phyloP scores from a whole-genome alignment of 2,113 vertebrate species.

The Lucifuga dentata region DNA sequence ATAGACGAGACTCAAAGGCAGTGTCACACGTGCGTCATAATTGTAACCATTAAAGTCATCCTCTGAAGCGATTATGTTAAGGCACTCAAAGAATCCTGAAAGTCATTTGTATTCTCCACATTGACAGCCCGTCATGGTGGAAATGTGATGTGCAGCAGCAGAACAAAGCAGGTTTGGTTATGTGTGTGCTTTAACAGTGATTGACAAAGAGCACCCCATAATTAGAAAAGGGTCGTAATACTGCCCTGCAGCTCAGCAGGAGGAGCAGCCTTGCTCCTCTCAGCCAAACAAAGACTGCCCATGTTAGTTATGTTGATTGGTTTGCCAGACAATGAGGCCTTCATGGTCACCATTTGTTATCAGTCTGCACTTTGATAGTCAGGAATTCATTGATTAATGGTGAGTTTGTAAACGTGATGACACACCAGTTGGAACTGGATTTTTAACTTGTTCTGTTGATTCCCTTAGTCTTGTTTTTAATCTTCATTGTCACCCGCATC shows the following conservation, averaged over 20 bases:
- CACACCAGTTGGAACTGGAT: background rate
- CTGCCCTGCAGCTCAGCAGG: conserved; percentile 58
- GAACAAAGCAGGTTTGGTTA: conserved; percentile 52
- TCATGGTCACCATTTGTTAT: conserved; percentile 1
- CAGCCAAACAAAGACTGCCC: conserved; percentile 58
- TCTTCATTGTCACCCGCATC: background rate
- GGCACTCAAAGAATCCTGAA: conserved; percentile 28
- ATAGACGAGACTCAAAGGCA: too few relatives aligned
- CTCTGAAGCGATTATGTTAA: conserved; percentile 8
- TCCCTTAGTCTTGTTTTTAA: background rate
- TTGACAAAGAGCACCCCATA: conserved; percentile 63
- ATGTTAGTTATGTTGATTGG: conserved; percentile 48
- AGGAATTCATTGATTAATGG: conserved; percentile 5
- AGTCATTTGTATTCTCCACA: conserved; percentile 14
- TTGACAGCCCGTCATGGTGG: conserved; percentile 1
- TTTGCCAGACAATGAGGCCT: conserved; percentile 40
- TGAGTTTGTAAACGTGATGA: background rate
- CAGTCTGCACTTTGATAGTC: conserved; percentile 7
- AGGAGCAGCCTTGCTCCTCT: conserved; percentile 34
- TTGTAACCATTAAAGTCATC: conserved; percentile 44
- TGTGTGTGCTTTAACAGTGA: conserved; percentile 50
- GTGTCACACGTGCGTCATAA: conserved; percentile 20
- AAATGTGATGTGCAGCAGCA: conserved; percentile 30
- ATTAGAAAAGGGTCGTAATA: conserved; percentile 63
- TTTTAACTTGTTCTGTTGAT: background rate